Evolutionary conservation across 30 jellyfish, hydroid and myxozoan species (phyloP).

Genomic region (Aurelia aurita): DNA sequence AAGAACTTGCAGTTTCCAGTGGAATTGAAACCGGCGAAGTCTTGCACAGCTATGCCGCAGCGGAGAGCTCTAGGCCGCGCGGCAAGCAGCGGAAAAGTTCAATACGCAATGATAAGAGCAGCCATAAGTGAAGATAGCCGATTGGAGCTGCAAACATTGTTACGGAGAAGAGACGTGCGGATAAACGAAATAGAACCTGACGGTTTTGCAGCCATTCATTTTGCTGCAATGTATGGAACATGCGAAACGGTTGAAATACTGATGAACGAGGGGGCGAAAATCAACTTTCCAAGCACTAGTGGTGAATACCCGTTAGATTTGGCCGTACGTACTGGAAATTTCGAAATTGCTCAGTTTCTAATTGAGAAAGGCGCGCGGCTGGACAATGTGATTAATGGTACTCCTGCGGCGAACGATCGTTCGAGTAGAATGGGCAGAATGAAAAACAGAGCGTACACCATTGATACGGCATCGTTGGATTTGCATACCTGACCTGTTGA

Average conservation of each 20-base stretch:
- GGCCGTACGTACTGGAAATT: slow-evolving; percentile 85
- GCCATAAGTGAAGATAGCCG: slow-evolving; percentile 69
- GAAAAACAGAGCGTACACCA: slow-evolving; percentile 25
- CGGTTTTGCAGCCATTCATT: slow-evolving; percentile 87
- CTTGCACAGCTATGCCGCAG: not conserved
- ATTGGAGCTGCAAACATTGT: slow-evolving; percentile 70
- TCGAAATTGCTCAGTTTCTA: slow-evolving; percentile 84
- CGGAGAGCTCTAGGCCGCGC: slow-evolving; percentile 38
- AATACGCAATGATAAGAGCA: slow-evolving; percentile 51
- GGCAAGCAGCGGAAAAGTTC: slow-evolving; percentile 46
- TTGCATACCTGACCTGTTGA: too few species aligned
- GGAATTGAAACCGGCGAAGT: not conserved
- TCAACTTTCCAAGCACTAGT: slow-evolving; percentile 51
- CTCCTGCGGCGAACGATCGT: slow-evolving; percentile 24
- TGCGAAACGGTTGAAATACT: slow-evolving; percentile 58
- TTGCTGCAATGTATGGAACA: slow-evolving; percentile 85
- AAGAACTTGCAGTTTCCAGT: not conserved
- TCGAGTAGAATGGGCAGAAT: not conserved
- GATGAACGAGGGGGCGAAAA: slow-evolving; percentile 70
- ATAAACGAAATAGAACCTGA: slow-evolving; percentile 73
- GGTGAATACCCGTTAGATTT: slow-evolving; percentile 86
- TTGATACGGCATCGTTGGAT: slow-evolving; percentile 12
- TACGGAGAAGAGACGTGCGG: slow-evolving; percentile 67
- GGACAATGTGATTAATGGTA: slow-evolving; percentile 77
- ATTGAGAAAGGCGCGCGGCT: slow-evolving; percentile 85